These are phyloP conservation scores for Champsocephalus esox DNA, from an alignment of 2,797 vertebrate genomes.

Conservation along the genomic window DNA sequence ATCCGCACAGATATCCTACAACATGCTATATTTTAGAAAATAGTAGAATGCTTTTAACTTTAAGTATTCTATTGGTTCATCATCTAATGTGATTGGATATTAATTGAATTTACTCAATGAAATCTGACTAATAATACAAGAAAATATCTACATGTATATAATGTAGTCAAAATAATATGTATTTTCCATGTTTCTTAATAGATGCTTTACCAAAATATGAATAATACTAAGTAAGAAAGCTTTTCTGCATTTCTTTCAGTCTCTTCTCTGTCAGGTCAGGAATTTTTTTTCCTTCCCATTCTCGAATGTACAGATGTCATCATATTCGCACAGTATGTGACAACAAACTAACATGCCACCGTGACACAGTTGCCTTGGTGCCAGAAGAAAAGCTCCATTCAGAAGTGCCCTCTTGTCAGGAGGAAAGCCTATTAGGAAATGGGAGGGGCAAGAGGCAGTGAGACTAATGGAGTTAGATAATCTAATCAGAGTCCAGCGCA, in stretches of 20 bases:
- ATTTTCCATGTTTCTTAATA: not conserved
- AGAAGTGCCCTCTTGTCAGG: conserved; percentile 44
- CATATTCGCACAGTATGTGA: conserved; percentile 22
- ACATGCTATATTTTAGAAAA: not conserved
- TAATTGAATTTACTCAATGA: not conserved
- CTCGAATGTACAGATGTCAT: not conserved
- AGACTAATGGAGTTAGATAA: conserved; percentile 48
- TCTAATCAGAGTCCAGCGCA: conserved; percentile 38
- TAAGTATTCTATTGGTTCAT: not conserved
- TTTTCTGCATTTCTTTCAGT: too few species aligned
- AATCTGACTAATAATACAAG: not conserved
- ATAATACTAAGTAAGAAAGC: not conserved
- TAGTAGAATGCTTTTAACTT: not conserved
- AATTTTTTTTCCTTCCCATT: not conserved
- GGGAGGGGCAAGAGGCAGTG: conserved; percentile 41
- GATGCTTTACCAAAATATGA: not conserved
- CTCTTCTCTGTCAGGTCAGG: not conserved
- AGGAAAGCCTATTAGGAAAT: conserved; percentile 74
- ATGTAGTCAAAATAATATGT: not conserved
- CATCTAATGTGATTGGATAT: not conserved
- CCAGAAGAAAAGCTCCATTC: not conserved
- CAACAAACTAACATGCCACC: conserved; percentile 42
- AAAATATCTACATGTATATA: not conserved
- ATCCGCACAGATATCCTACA: not conserved
- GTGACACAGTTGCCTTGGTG: conserved; percentile 39